phyloP scores from a whole-genome alignment of 1,140 invertebrate genomes.

The Lasioglossum baleicum region DNA sequence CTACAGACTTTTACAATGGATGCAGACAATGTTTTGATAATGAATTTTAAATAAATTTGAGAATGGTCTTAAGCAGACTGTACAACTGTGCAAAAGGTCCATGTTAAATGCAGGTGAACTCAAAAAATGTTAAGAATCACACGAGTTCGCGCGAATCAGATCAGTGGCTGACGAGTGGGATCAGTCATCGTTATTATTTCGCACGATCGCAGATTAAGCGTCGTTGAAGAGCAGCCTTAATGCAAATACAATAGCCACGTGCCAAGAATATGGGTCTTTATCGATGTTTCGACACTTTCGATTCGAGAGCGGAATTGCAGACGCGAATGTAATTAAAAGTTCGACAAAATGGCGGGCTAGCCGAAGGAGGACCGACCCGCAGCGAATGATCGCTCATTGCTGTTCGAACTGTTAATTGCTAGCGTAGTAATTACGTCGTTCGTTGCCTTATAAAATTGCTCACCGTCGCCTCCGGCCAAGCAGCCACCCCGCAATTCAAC shows the following conservation, averaged over 20 bases:
- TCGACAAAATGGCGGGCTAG: constrained; percentile 16
- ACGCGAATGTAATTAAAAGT: constrained; percentile 41
- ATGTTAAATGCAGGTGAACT: too few relatives aligned
- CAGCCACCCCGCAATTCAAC: constrained; percentile 84
- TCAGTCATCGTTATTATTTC: too few relatives aligned
- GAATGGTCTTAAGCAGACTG: too few relatives aligned
- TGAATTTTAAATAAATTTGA: too few relatives aligned
- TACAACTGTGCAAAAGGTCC: too few relatives aligned
- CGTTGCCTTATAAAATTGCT: constrained; percentile 29
- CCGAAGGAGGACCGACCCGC: too few relatives aligned
- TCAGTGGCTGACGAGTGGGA: not conserved
- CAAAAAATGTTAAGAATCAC: too few relatives aligned
- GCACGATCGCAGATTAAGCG: too few relatives aligned
- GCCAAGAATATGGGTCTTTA: not conserved
- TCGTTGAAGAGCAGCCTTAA: not conserved
- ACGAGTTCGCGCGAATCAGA: too few relatives aligned
- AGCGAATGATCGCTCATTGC: constrained; percentile 19
- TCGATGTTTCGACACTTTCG: not conserved
- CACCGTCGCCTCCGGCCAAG: constrained; percentile 84
- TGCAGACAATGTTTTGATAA: too few relatives aligned
- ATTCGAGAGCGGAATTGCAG: not conserved
- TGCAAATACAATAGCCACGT: not conserved
- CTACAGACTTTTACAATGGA: too few relatives aligned
- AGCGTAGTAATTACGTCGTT: constrained; percentile 19
- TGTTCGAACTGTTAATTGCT: constrained; percentile 51